phyloP scores from a whole-genome alignment of 2,888 invertebrate genomes.

The Rugalucina vietnamica region DNA sequence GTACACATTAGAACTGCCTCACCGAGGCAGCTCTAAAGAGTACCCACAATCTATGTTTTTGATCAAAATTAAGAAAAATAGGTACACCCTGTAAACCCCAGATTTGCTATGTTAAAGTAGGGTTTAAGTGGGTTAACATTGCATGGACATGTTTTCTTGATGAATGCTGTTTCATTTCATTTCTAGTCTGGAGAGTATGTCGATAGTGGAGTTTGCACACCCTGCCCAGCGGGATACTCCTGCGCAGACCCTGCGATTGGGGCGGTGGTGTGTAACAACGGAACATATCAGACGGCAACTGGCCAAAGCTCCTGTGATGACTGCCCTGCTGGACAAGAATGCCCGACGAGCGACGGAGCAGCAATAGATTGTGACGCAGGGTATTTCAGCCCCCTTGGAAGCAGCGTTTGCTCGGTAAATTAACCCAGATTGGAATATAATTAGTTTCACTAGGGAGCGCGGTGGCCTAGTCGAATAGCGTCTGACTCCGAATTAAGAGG shows the following conservation, averaged over 20 bases:
- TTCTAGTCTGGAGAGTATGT: slow-evolving; percentile 79
- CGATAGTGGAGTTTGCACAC: slow-evolving; percentile 72
- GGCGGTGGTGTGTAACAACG: slow-evolving; percentile 74
- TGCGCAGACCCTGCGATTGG: slow-evolving; percentile 76
- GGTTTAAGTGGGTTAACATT: too few relatives aligned
- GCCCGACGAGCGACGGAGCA: slow-evolving; percentile 63
- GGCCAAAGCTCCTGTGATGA: slow-evolving; percentile 77
- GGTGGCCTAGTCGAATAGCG: too few relatives aligned
- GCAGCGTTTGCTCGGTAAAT: slow-evolving; percentile 73
- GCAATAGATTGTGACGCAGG: slow-evolving; percentile 77
- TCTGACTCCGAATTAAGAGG: too few relatives aligned
- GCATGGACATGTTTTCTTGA: too few relatives aligned
- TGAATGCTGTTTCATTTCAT: background rate
- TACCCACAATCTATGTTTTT: too few relatives aligned
- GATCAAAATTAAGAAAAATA: too few relatives aligned
- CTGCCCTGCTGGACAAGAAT: slow-evolving; percentile 78
- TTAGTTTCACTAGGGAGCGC: too few relatives aligned
- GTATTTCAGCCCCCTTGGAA: slow-evolving; percentile 75
- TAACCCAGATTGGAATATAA: too few relatives aligned
- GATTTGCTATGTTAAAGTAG: too few relatives aligned
- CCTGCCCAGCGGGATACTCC: slow-evolving; percentile 76
- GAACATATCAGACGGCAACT: slow-evolving; percentile 75
- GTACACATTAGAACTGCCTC: too few relatives aligned
- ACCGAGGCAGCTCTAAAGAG: too few relatives aligned
- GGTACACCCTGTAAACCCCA: too few relatives aligned